Base-by-base conservation (phyloP, 37 sponge, comb jelly and placozoan genomes). In the Beroe forskalii region DNA sequence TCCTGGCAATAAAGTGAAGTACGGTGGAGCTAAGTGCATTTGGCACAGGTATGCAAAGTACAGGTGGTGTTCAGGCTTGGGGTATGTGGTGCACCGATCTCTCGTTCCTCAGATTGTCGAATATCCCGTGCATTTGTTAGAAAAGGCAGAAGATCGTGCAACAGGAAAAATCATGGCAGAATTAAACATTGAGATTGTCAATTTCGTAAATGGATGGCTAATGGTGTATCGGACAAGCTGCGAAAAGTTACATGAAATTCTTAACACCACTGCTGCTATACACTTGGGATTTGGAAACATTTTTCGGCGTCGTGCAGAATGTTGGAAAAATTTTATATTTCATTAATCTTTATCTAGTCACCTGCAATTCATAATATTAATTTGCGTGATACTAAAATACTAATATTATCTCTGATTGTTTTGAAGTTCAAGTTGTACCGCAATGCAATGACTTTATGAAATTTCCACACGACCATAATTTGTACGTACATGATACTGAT, bases 21-120 rank as follows among this genome's bases (percentile, higher is more conserved):
- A 69, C 72, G 72, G 72, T 31, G 72, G 72, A 20, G 9, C 33
- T 6, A 32, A 4, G 38, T 69, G 72, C 72, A 32, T 17, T 1
- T 14, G 36, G 32, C 72, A 69, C 38, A 0, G 28, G 9, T 4
- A 33, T 17, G 72, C 32, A 14, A 2, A 32, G 17, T 69, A 36
- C 72, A 9, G 38, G 38, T 69, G 38, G 38, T 69, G 72, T 32
- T 27, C 72, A 9, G 72, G 72, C 9, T 33, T 69, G 72, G 72
- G 72, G 19, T 69, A 69, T 32, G 38, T 69, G 35, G 33, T 69
- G 33, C 72, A 69, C 72, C 72, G 17, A 33, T 12, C 72, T 9
- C 4, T 35, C 12, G 72, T 32, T 1, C 33, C 1, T 17, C 35
- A 35, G 1, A 32, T 69, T 27, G 72, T 17, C 1, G 8, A 69